Percentiles rank a stretch among this genome's conserved stretches.
Conservation (phyloP, 2,797 vertebrate genomes). For the Acanthornis magna region DNA sequence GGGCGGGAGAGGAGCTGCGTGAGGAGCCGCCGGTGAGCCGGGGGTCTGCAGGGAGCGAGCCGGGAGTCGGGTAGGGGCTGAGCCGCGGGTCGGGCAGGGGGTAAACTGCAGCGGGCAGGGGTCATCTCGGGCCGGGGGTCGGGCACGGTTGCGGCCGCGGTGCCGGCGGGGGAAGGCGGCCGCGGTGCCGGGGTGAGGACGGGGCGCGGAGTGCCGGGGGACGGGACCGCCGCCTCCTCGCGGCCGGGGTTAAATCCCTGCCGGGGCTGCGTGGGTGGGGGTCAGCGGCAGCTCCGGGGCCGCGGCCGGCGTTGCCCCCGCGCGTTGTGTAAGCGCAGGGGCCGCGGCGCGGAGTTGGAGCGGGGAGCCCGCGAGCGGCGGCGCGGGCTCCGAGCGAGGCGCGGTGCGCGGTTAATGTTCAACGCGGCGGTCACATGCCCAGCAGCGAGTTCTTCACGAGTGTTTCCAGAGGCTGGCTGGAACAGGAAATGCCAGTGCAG, state of each 20-base stretch:
- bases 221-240: not conserved
- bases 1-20: not conserved
- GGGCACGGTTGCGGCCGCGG: not conserved
- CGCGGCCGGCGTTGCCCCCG: not conserved
- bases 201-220: not conserved
- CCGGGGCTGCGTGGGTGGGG: not conserved
- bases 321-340: not conserved
- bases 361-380: no score
- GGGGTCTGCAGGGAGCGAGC: not conserved
- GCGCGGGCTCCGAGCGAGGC: not conserved
- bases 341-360: no score
- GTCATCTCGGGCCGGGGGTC: not conserved
- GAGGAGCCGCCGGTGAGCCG: not conserved
- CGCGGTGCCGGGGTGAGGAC: not conserved
- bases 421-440: not conserved
- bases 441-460: not conserved
- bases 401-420: not conserved
- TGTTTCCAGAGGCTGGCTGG: not conserved
- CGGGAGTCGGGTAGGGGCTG: not conserved
- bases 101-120: no score
- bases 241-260: not conserved
- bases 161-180: no score
- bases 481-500: conserved; percentile 69
- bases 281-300: not conserved
- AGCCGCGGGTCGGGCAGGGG: no score